Evolutionary conservation across 2,888 invertebrate species (phyloP).

Genomic region (Aphidius colemani): DNA sequence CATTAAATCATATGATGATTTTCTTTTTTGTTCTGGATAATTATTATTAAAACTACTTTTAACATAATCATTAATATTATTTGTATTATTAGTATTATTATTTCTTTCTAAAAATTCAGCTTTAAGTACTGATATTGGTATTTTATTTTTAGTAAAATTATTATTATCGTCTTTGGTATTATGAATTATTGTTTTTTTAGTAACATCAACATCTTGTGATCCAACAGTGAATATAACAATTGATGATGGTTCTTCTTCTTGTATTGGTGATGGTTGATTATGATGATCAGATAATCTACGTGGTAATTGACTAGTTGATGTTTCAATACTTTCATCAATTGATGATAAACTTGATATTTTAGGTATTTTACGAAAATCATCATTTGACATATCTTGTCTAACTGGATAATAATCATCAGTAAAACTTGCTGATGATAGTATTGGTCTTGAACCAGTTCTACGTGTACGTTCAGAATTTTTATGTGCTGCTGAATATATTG

Average conservation of each 20-base stretch:
- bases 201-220: conserved; percentile 41
- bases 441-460: conserved; percentile 55
- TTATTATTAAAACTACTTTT: conserved; percentile 39
- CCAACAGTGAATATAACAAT: conserved; percentile 55
- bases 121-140: conserved; percentile 45
- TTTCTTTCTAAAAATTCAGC: conserved; percentile 41
- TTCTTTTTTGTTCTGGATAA: conserved; percentile 38
- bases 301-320: conserved; percentile 42
- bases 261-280: conserved; percentile 27
- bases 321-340: conserved; percentile 56
- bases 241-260: conserved; percentile 29
- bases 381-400: conserved; percentile 37
- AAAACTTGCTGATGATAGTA: conserved; percentile 51
- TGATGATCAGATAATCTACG: conserved; percentile 36
- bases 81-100: conserved; percentile 21
- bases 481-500: conserved; percentile 77
- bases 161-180: conserved; percentile 30
- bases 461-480: conserved; percentile 71
- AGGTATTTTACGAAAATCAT: conserved; percentile 52
- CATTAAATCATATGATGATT: conserved; percentile 48
- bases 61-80: conserved; percentile 30
- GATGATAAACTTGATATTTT: conserved; percentile 58
- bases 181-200: conserved; percentile 16
- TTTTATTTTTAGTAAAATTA: conserved; percentile 43
- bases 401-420: conserved; percentile 49